Evolutionary conservation across 2,888 invertebrate genomes (phyloP), one percentile per base, ranked within the genome.

Genomic region (Volucella zonaria): DNA sequence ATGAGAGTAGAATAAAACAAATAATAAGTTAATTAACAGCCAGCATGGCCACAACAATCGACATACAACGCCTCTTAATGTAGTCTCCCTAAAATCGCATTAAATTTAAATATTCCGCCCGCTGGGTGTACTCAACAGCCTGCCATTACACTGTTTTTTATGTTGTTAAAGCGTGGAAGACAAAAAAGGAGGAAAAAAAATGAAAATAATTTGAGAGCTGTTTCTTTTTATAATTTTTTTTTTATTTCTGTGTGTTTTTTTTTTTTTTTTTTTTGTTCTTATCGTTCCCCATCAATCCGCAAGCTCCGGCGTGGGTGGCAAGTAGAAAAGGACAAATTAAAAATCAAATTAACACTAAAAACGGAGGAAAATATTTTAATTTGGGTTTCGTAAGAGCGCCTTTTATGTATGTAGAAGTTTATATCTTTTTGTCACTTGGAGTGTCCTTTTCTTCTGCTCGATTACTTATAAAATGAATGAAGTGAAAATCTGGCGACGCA

Each of bases 271-370:
- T 12, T 56, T 8, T 45, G 45, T 67, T 23, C 74, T 83, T 79
- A 79, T 83, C 82, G 59, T 51, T 66, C 38, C 75, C 54, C 75
- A 75, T 79, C 79, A 83, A 71, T 75, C 64, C 74, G 18, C 79
- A 40, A 64, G 68, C 74, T 68, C 62, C 51, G 54, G 18, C 49
- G 83, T 64, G 70, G 76, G 75, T 67, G 76, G 73, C 45, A 59
- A 83, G 80, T 62, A 73, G 49, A 83, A 79, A 83, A 75, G 85
- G 76, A 85, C 81, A 71, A 85, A 85, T 85, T 85, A 85, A 85
- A 85, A 85, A 85, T 85, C 85, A 85, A 85, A 85, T 85, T 85
- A 85, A 85, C 80, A 85, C 81, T 81, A 85, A 81, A 80, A 78
- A 82, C 15, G 78, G 74, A 74, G 52, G 68, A 61, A 82, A 56